phyloP scores from a whole-genome alignment of 2,113 vertebrate genomes.

The Lichenostomus cassidix region DNA sequence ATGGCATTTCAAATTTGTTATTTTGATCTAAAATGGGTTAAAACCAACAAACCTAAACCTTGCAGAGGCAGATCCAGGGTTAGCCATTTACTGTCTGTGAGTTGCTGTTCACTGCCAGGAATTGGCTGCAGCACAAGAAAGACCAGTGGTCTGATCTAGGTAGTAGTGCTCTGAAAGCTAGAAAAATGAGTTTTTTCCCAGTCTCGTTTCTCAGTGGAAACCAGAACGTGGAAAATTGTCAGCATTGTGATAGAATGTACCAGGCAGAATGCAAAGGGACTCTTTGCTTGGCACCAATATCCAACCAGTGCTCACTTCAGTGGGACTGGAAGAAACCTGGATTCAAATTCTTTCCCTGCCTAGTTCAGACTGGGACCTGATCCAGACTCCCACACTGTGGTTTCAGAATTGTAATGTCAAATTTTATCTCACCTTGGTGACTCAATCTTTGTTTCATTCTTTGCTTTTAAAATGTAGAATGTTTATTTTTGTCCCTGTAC shows the following conservation, averaged over 20 bases:
- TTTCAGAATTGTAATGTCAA: not conserved
- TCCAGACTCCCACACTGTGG: not conserved
- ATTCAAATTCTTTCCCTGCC: not conserved
- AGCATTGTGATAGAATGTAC: not conserved
- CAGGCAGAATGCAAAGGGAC: not conserved
- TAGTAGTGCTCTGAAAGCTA: not conserved
- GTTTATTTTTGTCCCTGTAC: not conserved
- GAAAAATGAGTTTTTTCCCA: not conserved
- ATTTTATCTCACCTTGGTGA: not conserved
- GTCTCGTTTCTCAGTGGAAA: not conserved
- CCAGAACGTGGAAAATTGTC: rapidly evolving
- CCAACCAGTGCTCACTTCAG: not conserved
- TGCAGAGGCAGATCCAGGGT: not conserved
- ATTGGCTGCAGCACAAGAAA: not conserved
- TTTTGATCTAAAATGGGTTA: not conserved
- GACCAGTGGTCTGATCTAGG: not conserved
- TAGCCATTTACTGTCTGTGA: rapidly evolving
- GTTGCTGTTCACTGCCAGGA: not conserved
- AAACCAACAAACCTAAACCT: not conserved
- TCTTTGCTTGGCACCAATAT: not conserved
- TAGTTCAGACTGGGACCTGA: not conserved
- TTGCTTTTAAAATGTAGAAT: not conserved
- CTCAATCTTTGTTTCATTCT: not conserved
- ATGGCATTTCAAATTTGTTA: not conserved
- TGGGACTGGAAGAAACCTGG: not conserved